Evolutionary conservation across 2,113 vertebrate species (phyloP).

Genomic region (Anseranas semipalmata): DNA sequence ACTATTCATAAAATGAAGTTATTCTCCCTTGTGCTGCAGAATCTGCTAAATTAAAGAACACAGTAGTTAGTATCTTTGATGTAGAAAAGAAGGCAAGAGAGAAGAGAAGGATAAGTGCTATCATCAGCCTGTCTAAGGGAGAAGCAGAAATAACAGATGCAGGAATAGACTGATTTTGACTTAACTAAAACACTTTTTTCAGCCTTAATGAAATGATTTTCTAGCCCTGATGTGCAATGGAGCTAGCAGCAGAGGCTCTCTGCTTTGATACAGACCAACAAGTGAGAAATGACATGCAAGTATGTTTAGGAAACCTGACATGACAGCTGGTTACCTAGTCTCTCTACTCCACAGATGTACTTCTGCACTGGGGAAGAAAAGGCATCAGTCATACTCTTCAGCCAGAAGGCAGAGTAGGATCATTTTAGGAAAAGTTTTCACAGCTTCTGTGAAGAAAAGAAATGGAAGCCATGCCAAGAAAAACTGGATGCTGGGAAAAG

Average conservation of each 20-base stretch:
- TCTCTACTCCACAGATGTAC: constrained; percentile 62
- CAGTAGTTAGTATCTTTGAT: constrained; percentile 42
- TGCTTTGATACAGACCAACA: constrained; percentile 64
- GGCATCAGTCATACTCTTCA: constrained; percentile 63
- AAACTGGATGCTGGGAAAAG: background rate
- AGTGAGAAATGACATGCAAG: constrained; percentile 66
- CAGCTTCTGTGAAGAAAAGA: background rate
- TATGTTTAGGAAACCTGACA: constrained; percentile 60
- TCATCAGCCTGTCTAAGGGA: background rate
- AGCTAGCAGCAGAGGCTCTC: constrained; percentile 38
- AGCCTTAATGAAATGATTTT: constrained; percentile 57
- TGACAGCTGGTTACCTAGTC: constrained; percentile 69
- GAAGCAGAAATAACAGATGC: background rate
- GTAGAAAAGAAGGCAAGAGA: constrained; percentile 34
- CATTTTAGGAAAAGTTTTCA: constrained; percentile 58
- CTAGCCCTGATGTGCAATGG: constrained; percentile 27
- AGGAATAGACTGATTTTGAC: constrained; percentile 38
- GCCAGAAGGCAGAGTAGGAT: constrained; percentile 62
- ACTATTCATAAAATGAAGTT: constrained; percentile 57
- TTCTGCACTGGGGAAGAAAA: constrained; percentile 64
- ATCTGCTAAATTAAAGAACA: constrained; percentile 69
- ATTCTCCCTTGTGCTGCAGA: constrained; percentile 44
- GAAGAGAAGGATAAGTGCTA: background rate
- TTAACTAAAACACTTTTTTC: constrained; percentile 22
- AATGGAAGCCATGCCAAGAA: constrained; percentile 29